Conservation (phyloP, 2,888 invertebrate genomes). For the Eudemis profundana region DNA sequence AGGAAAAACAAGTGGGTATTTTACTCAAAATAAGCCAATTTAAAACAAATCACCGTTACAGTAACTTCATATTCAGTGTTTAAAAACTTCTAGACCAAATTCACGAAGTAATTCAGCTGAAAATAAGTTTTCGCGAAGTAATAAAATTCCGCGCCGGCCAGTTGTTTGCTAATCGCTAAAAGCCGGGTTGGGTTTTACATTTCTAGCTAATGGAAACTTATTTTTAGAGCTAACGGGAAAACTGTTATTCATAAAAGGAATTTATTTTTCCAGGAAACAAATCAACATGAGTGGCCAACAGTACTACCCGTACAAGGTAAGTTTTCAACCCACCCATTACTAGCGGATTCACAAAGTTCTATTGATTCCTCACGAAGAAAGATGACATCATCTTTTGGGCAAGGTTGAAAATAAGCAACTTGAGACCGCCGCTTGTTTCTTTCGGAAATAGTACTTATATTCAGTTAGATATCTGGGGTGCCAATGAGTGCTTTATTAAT, state of each 20-base stretch:
- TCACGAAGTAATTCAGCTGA: slow-evolving; percentile 1
- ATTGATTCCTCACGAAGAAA: slow-evolving; percentile 70
- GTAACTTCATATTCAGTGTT: slow-evolving; percentile 28
- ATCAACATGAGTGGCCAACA: slow-evolving; percentile 90
- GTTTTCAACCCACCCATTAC: slow-evolving; percentile 66
- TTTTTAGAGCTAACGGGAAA: slow-evolving; percentile 66
- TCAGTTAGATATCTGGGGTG: background rate
- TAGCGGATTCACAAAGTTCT: slow-evolving; percentile 50
- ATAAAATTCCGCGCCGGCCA: slow-evolving; percentile 41
- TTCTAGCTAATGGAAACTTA: slow-evolving; percentile 63
- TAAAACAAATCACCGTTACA: slow-evolving; percentile 8
- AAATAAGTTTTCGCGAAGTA: slow-evolving; percentile 34
- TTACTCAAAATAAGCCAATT: slow-evolving; percentile 9
- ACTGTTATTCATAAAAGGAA: slow-evolving; percentile 53
- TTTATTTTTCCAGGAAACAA: slow-evolving; percentile 64
- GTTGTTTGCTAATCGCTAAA: slow-evolving; percentile 60
- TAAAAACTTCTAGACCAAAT: background rate
- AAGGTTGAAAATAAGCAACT: slow-evolving; percentile 52
- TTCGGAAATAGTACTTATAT: background rate
- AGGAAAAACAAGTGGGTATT: slow-evolving; percentile 71
- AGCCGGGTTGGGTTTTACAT: slow-evolving; percentile 63
- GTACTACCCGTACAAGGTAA: slow-evolving; percentile 95
- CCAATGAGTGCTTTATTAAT: too few species aligned
- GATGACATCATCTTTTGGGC: slow-evolving; percentile 80
- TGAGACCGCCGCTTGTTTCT: background rate